These are phyloP conservation scores for Epiblema foenella DNA, from an alignment of 2,888 invertebrate genomes.

Conservation along the genomic window DNA sequence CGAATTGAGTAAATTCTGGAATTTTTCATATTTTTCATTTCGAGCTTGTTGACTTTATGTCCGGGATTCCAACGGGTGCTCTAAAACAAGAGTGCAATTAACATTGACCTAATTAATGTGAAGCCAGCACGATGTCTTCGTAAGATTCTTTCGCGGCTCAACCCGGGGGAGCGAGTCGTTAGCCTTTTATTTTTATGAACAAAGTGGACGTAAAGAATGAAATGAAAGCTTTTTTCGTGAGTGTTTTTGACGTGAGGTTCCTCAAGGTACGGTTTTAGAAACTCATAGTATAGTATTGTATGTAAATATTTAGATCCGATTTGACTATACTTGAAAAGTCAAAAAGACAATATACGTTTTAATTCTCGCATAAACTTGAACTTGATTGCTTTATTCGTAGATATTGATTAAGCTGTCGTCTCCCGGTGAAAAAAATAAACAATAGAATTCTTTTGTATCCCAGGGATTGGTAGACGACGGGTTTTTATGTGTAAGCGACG, in stretches of 20 bases:
- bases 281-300: neutral
- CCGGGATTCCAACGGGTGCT: constrained; percentile 28
- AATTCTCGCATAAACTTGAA: too few species aligned
- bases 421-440: too few species aligned
- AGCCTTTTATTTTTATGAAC: constrained; percentile 38
- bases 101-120: constrained; percentile 43
- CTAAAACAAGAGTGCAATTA: constrained; percentile 42
- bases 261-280: neutral
- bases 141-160: constrained; percentile 32
- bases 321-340: too few species aligned
- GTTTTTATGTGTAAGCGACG: too few species aligned
- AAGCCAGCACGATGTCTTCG: constrained; percentile 32
- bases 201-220: constrained; percentile 35
- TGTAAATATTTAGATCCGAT: too few species aligned
- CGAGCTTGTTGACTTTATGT: constrained; percentile 36
- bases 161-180: constrained; percentile 31
- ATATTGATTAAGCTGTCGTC: too few species aligned
- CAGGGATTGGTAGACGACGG: too few species aligned
- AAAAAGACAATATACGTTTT: too few species aligned
- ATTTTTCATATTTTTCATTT: constrained; percentile 20
- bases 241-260: neutral
- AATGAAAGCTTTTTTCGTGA: constrained; percentile 18
- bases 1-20: neutral
- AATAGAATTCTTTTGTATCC: too few species aligned
- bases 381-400: too few species aligned